Conservation (phyloP, 2,797 vertebrate genomes). For the Hipposideros larvatus region DNA sequence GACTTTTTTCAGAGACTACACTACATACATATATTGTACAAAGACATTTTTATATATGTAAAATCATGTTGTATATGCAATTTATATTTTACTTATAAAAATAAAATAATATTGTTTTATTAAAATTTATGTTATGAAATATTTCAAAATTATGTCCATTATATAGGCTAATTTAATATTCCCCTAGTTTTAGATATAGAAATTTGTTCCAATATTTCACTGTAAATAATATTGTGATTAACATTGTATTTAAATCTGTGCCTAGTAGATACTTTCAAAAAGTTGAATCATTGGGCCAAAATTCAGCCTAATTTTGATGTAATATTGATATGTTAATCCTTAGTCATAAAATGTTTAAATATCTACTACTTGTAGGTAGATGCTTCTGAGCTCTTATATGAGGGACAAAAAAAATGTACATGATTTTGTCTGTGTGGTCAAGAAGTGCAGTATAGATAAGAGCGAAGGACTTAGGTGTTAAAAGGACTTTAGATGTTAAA, state of each 20-base stretch:
- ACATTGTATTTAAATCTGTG: slow-evolving; percentile 3
- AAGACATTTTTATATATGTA: not conserved
- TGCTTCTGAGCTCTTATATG: not conserved
- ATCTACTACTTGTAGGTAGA: not conserved
- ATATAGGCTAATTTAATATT: not conserved
- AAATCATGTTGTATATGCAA: not conserved
- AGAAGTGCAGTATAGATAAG: not conserved
- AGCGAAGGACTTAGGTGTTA: not conserved
- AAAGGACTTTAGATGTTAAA: slow-evolving; percentile 8
- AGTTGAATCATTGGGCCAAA: not conserved
- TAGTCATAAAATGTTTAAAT: not conserved
- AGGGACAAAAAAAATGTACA: not conserved
- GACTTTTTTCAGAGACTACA: not conserved
- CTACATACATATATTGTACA: not conserved
- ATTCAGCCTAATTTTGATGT: not conserved
- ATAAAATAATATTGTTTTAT: not conserved
- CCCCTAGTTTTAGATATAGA: not conserved
- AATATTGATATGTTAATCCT: not conserved
- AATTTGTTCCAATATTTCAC: not conserved
- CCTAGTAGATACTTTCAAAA: not conserved
- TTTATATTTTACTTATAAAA: slow-evolving; percentile 56
- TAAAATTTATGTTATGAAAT: slow-evolving; percentile 23
- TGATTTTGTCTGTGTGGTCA: slow-evolving; percentile 1
- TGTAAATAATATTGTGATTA: not conserved
- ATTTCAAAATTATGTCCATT: slow-evolving; percentile 12